phyloP scores from a whole-genome alignment of 1,140 invertebrate species.

The Sipha flava region DNA sequence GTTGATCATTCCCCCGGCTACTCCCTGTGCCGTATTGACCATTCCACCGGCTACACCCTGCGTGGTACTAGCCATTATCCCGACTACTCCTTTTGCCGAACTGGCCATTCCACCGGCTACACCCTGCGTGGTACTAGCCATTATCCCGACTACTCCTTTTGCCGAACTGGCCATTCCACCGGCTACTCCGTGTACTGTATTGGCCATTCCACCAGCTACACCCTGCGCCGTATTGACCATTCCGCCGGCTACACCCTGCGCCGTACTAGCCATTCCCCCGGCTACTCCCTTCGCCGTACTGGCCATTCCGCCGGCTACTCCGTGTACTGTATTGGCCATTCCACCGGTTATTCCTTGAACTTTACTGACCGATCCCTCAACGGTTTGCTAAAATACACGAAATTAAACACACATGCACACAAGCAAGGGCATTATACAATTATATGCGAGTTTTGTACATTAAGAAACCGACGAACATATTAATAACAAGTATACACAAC shows the following conservation, averaged over 20 bases:
- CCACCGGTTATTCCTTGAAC: too few relatives aligned
- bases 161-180: too few relatives aligned
- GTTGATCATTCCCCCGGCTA: too few relatives aligned
- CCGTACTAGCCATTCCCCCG: neutral
- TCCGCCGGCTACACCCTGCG: neutral
- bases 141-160: too few relatives aligned
- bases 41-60: too few relatives aligned
- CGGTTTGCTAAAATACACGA: neutral
- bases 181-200: neutral
- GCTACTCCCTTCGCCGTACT: neutral
- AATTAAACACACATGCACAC: neutral
- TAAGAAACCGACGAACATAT: neutral
- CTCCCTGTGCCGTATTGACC: too few relatives aligned
- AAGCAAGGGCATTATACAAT: neutral
- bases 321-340: too few relatives aligned
- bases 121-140: too few relatives aligned
- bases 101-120: too few relatives aligned
- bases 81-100: too few relatives aligned
- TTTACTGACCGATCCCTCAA: neutral
- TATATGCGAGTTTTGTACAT: slow-evolving; percentile 8
- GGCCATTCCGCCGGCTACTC: neutral
- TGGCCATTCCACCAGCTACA: neutral
- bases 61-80: too few relatives aligned
- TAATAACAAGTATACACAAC: neutral
- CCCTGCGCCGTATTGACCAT: neutral